A percentile compares a stretch with the other conserved stretches of the same genome.
Conservation (phyloP, 2,113 vertebrate species). For the Percina caprodes region DNA sequence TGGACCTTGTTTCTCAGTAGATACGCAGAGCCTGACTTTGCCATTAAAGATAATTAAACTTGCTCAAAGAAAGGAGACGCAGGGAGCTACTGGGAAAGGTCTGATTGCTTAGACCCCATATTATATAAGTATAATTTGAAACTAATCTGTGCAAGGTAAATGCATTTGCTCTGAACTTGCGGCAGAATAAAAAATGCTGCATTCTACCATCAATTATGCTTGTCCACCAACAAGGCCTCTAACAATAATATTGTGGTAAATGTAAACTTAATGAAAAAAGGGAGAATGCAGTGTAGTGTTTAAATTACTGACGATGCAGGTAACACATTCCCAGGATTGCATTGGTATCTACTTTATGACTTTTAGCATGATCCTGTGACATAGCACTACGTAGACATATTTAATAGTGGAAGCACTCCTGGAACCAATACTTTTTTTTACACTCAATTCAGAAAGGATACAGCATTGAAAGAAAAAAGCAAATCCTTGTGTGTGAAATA, state of each 20-base stretch:
- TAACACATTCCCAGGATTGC: not conserved
- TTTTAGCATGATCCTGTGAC: not conserved
- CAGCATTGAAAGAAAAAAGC: not conserved
- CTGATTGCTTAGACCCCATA: constrained; percentile 69
- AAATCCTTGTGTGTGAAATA: not conserved
- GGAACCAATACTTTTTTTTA: not conserved
- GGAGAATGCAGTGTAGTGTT: constrained; percentile 2
- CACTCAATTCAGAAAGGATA: not conserved
- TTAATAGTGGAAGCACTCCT: not conserved
- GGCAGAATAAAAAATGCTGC: constrained; percentile 51
- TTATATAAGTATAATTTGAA: constrained; percentile 75
- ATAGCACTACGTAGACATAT: not conserved
- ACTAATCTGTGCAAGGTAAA: constrained; percentile 78
- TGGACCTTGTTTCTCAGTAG: constrained; percentile 63
- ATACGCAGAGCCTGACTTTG: constrained; percentile 66
- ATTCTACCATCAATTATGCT: constrained; percentile 52
- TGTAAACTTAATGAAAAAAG: constrained; percentile 46
- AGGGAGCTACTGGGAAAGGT: constrained; percentile 55
- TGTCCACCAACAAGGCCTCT: constrained; percentile 32
- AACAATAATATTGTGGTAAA: constrained; percentile 32
- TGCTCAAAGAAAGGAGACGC: constrained; percentile 69
- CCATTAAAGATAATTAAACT: constrained; percentile 79
- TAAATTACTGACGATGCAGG: not conserved
- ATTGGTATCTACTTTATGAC: not conserved
- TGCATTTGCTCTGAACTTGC: constrained; percentile 69